These are phyloP conservation scores for Apis florea DNA, from an alignment of 1,140 invertebrate species.

Conservation along the genomic window DNA sequence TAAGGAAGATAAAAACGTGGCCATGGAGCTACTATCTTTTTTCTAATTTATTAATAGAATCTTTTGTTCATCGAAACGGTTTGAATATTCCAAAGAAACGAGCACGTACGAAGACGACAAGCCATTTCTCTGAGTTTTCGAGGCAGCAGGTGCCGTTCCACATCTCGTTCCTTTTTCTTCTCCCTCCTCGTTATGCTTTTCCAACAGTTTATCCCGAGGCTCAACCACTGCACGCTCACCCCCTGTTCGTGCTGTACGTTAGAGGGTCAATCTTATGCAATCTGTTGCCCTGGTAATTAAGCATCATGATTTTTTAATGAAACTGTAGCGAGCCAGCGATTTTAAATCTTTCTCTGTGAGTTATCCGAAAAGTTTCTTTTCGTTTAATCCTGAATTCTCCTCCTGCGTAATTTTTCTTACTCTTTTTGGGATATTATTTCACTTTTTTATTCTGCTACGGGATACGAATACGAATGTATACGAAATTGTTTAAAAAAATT, in stretches of 20 bases:
- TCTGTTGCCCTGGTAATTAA: slow-evolving; percentile 11
- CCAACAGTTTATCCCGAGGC: slow-evolving; percentile 14
- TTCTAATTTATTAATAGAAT: background rate
- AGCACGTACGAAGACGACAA: background rate
- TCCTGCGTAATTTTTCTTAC: too few relatives aligned
- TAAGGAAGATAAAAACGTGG: background rate
- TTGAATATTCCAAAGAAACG: slow-evolving; percentile 5
- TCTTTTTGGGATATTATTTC: too few relatives aligned
- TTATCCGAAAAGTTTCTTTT: background rate
- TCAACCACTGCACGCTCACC: background rate
- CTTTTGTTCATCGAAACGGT: background rate
- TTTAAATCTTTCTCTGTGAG: background rate
- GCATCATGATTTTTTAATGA: slow-evolving; percentile 15
- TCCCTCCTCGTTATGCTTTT: background rate
- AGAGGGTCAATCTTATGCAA: slow-evolving; percentile 16
- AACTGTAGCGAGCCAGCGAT: background rate
- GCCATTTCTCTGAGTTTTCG: background rate
- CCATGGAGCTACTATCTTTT: background rate
- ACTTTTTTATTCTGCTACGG: too few relatives aligned
- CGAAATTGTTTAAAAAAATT: too few relatives aligned
- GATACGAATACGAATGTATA: too few relatives aligned
- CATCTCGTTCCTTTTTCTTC: background rate
- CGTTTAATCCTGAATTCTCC: too few relatives aligned
- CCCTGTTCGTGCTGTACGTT: background rate
- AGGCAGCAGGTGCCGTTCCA: background rate